Percentiles rank a stretch among this genome's conserved stretches.
phyloP scores from a whole-genome alignment of 64 coral and sea anemone species.

The Orbicella faveolata region DNA sequence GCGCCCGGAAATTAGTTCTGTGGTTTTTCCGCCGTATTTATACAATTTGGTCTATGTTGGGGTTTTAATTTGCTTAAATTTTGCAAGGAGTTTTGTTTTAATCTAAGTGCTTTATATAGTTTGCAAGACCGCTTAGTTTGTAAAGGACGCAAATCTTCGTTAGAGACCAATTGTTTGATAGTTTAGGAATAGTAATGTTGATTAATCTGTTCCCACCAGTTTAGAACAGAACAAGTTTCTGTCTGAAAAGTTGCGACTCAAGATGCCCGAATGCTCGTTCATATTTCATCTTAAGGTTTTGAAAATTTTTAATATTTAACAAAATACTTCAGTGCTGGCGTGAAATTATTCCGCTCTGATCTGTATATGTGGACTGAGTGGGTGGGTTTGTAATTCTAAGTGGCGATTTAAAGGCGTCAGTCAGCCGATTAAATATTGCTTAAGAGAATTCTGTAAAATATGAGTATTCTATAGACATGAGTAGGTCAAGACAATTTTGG shows the following conservation, averaged over 20 bases:
- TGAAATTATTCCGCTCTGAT: conserved; percentile 2
- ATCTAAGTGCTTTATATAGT: neutral
- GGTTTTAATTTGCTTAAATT: neutral
- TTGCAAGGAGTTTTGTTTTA: neutral
- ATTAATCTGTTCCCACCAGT: neutral
- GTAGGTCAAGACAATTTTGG: conserved; percentile 20
- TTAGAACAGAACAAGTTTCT: conserved; percentile 1
- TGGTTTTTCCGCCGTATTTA: neutral
- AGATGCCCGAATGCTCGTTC: conserved; percentile 19
- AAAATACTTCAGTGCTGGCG: neutral
- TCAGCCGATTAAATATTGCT: conserved; percentile 36
- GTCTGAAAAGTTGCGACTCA: neutral
- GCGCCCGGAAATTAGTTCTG: neutral
- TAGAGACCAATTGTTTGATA: neutral
- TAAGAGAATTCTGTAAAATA: conserved; percentile 43
- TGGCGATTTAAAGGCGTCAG: conserved; percentile 29
- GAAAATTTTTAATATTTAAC: conserved; percentile 42
- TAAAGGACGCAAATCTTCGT: neutral
- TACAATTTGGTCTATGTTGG: neutral
- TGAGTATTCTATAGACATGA: conserved; percentile 3
- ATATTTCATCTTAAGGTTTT: conserved; percentile 42
- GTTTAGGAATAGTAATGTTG: neutral
- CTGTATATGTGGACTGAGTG: neutral
- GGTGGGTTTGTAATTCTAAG: conserved; percentile 29
- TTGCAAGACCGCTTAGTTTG: neutral